A percentile compares a stretch with the other conserved stretches of the same genome.
phyloP scores from a whole-genome alignment of 2,888 invertebrate species.

The Crocallis elinguaria region DNA sequence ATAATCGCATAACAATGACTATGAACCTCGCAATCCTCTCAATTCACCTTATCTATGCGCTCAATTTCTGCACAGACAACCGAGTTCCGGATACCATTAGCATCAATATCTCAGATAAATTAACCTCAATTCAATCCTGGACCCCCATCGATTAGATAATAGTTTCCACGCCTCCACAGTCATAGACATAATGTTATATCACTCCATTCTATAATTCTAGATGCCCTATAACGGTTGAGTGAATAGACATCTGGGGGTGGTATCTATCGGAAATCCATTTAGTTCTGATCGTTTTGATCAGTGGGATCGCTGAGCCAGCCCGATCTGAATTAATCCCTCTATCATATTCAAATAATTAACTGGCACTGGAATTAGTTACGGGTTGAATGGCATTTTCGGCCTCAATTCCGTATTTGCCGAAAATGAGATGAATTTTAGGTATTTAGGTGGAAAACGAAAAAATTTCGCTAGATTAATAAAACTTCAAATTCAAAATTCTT shows the following conservation, averaged over 20 bases:
- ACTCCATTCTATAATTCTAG: conserved; percentile 16
- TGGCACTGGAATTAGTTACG: conserved; percentile 2
- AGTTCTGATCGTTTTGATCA: conserved; percentile 20
- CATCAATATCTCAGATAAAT: background rate
- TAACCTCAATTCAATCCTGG: no score
- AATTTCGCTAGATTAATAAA: no score
- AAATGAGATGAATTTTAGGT: background rate
- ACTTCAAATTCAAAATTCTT: no score
- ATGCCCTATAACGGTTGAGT: conserved; percentile 10
- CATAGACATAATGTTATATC: conserved; percentile 1
- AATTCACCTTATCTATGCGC: background rate
- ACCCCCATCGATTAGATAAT: background rate
- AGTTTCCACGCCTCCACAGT: background rate
- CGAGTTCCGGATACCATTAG: background rate
- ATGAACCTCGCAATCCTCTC: no score
- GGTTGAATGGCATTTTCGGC: conserved; percentile 8
- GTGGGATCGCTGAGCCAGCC: conserved; percentile 1
- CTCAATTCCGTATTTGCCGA: background rate
- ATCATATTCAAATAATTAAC: conserved; percentile 24
- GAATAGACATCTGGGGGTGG: conserved; percentile 5
- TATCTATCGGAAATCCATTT: conserved; percentile 21
- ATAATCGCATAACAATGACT: no score
- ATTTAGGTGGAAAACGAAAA: no score
- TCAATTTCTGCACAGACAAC: background rate
- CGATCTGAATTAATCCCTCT: conserved; percentile 10